phyloP scores from a whole-genome alignment of 2,888 invertebrate species.

The Ceriagrion tenellum region DNA sequence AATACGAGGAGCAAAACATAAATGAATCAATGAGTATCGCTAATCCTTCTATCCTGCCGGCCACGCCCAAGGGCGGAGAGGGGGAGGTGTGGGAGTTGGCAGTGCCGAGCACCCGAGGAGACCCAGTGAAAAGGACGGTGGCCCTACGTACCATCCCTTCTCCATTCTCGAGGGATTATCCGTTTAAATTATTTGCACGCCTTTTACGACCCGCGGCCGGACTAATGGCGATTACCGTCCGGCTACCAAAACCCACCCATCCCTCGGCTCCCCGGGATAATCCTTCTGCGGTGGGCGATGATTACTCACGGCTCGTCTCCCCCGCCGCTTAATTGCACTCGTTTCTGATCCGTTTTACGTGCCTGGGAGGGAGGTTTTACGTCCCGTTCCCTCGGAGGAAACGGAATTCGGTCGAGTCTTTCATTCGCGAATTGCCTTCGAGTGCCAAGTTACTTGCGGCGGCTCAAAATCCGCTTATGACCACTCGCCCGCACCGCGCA shows the following conservation, averaged over 20 bases:
- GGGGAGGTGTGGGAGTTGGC: too few species aligned
- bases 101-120: neutral
- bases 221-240: neutral
- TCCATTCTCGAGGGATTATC: neutral
- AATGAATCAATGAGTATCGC: too few species aligned
- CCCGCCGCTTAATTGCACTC: neutral
- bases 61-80: too few species aligned
- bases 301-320: neutral
- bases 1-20: too few species aligned
- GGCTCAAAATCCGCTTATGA: neutral
- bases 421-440: neutral
- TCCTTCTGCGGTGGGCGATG: neutral
- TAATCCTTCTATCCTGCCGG: too few species aligned
- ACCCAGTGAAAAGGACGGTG: neutral
- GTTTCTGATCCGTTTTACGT: neutral
- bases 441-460: neutral
- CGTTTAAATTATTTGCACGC: constrained; percentile 25
- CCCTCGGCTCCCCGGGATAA: neutral
- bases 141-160: neutral
- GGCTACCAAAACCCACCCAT: neutral
- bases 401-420: neutral
- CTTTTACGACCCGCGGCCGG: neutral
- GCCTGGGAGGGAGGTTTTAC: too few species aligned
- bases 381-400: neutral
- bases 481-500: neutral